Percentiles rank a stretch among this genome's conserved stretches.
Conservation (phyloP, 2,113 vertebrate genomes). For the Sterna hirundo region DNA sequence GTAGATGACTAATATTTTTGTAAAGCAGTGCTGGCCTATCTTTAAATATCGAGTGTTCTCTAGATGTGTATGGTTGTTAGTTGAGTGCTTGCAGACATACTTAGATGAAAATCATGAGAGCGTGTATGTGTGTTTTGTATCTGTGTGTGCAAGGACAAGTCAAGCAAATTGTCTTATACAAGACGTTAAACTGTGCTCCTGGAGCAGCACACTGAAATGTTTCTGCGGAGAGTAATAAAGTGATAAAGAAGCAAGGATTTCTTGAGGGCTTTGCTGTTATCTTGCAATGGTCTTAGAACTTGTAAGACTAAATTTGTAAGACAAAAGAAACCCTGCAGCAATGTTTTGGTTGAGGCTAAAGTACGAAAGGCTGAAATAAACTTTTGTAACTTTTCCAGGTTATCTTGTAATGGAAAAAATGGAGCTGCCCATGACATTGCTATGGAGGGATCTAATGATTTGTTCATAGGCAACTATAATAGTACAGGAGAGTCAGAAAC, state of each 20-base stretch:
- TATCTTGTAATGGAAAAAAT: constrained; percentile 62
- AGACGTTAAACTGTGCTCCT: neutral
- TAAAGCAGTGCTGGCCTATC: neutral
- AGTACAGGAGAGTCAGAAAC: constrained; percentile 25
- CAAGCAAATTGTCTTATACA: neutral
- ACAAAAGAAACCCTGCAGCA: neutral
- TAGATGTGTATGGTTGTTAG: neutral
- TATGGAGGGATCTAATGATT: constrained; percentile 39
- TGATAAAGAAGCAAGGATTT: neutral
- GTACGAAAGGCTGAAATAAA: neutral
- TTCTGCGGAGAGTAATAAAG: neutral
- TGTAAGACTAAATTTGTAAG: neutral
- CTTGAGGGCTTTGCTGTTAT: neutral
- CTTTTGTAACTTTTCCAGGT: constrained; percentile 61
- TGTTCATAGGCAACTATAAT: constrained; percentile 44
- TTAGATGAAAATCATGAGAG: neutral
- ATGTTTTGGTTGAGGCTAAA: neutral
- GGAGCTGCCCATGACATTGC: constrained; percentile 34
- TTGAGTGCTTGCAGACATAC: neutral
- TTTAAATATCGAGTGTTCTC: neutral
- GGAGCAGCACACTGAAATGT: neutral
- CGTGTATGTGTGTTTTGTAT: neutral
- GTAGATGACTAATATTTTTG: neutral
- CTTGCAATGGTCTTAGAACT: neutral
- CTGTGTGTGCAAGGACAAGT: neutral